Percentiles rank a stretch among this genome's conserved stretches.
These are phyloP conservation scores for Mermis nigrescens DNA, from an alignment of 2,888 invertebrate genomes.

Conservation along the genomic window DNA sequence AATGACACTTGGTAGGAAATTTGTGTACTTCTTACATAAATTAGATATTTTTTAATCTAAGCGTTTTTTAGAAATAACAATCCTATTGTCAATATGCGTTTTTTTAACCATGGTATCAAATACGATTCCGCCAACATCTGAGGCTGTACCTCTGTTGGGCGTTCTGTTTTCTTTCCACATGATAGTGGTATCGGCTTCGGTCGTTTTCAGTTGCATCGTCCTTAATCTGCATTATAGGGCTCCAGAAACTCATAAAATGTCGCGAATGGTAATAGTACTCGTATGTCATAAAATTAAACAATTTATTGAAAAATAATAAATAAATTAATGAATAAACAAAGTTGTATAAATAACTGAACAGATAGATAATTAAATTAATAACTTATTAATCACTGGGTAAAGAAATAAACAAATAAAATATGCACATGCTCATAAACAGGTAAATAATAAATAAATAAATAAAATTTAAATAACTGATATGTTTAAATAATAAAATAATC, in stretches of 20 bases:
- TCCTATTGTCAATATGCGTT: constrained; percentile 72
- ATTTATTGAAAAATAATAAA: too few species aligned
- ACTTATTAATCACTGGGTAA: too few species aligned
- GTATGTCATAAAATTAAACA: too few species aligned
- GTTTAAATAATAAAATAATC: too few species aligned
- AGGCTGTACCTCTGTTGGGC: constrained; percentile 40
- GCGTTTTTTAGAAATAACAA: constrained; percentile 26
- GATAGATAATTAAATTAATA: too few species aligned
- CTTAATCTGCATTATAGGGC: constrained; percentile 30
- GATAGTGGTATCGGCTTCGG: constrained; percentile 31
- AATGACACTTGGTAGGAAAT: constrained; percentile 76
- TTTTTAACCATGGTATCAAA: constrained; percentile 93
- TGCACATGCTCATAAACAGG: too few species aligned
- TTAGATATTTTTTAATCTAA: neutral
- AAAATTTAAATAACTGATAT: too few species aligned
- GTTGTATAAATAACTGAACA: too few species aligned
- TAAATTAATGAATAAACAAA: too few species aligned
- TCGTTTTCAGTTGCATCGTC: constrained; percentile 31
- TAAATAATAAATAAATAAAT: too few species aligned
- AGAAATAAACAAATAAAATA: too few species aligned
- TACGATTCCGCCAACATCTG: constrained; percentile 94
- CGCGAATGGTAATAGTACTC: constrained; percentile 18
- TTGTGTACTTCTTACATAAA: too few species aligned
- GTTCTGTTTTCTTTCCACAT: constrained; percentile 32
- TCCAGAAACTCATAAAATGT: constrained; percentile 31